Conservation (phyloP, 2,888 invertebrate species). For the Spatulosminthurus flaviceps region DNA sequence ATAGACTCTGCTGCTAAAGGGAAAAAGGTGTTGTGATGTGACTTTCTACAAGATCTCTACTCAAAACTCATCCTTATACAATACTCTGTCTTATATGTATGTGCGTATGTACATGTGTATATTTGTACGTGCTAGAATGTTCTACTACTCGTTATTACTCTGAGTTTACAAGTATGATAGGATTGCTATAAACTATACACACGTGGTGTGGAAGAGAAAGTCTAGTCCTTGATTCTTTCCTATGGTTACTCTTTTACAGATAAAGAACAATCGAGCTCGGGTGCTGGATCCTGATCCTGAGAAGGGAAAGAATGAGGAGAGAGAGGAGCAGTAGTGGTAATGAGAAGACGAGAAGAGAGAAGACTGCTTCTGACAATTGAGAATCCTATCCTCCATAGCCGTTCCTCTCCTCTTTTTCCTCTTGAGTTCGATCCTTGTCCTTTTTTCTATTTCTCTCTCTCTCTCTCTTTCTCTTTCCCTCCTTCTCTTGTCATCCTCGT, state of each 20-base stretch:
- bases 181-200: background rate
- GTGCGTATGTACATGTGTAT: background rate
- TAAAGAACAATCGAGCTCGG: conserved; percentile 35
- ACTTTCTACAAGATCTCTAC: too few species aligned
- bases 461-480: too few species aligned
- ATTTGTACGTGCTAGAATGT: background rate
- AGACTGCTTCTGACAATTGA: conserved; percentile 23
- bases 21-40: too few species aligned
- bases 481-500: too few species aligned
- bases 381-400: background rate
- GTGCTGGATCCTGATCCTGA: conserved; percentile 23
- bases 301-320: background rate
- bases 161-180: background rate
- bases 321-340: background rate
- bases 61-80: too few species aligned
- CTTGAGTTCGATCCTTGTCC: conserved; percentile 16
- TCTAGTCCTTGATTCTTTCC: conserved; percentile 1
- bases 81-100: too few species aligned
- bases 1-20: too few species aligned
- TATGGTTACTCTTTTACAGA: conserved; percentile 15
- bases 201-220: too few species aligned
- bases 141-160: too few species aligned
- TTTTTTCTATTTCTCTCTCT: background rate
- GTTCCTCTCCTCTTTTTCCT: background rate
- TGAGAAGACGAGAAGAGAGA: conserved; percentile 2